Conservation (phyloP, 2,113 vertebrate genomes). For the Antechinus stuartii region DNA sequence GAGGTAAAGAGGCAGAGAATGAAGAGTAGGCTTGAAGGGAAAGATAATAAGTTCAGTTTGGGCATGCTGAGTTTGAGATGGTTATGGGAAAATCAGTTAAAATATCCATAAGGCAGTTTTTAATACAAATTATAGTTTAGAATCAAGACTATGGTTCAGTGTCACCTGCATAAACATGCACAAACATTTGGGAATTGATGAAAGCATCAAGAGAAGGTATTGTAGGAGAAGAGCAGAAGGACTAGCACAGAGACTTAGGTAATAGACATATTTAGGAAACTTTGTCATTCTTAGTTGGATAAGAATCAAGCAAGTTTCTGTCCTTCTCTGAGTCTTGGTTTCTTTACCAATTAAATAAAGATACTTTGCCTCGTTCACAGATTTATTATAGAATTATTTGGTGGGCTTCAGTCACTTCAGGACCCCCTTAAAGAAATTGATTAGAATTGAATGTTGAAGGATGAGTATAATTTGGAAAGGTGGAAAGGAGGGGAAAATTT, state of each 20-base stretch:
- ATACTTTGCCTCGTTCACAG: not conserved
- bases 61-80: not conserved
- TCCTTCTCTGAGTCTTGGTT: not conserved
- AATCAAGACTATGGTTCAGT: not conserved
- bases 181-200: not conserved
- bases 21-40: not conserved
- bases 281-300: not conserved
- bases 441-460: not conserved
- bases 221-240: too few relatives aligned
- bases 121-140: not conserved
- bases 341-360: not conserved
- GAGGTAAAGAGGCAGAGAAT: not conserved
- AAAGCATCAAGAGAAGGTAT: not conserved
- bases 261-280: too few relatives aligned
- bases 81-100: not conserved
- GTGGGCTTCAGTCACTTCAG: not conserved
- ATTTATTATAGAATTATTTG: not conserved
- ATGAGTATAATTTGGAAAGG: not conserved
- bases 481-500: not conserved
- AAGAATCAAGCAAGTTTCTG: not conserved
- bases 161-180: not conserved
- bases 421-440: not conserved
- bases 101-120: not conserved
- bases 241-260: too few relatives aligned
- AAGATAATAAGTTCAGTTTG: not conserved